A percentile compares a stretch with the other conserved stretches of the same genome.
These are phyloP conservation scores for Chelon labrosus DNA, from an alignment of 2,797 vertebrate genomes.

Conservation along the genomic window DNA sequence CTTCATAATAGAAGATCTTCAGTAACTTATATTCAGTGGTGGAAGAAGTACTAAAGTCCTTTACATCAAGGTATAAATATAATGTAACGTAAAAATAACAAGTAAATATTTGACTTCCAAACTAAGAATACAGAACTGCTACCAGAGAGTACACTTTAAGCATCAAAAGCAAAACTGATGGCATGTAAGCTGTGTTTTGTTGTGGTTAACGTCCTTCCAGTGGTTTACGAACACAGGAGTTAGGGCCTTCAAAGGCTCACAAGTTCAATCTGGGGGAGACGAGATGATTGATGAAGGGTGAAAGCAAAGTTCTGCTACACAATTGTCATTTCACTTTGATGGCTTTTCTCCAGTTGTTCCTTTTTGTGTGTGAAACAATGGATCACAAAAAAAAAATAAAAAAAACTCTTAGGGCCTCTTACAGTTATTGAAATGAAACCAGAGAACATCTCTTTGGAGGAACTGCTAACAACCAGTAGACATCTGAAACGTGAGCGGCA, in stretches of 20 bases:
- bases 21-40: background rate
- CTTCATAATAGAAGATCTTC: too few species aligned
- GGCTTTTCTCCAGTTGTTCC: background rate
- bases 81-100: too few species aligned
- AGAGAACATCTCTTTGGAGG: conserved; percentile 2
- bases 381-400: too few species aligned
- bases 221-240: background rate
- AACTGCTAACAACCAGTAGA: background rate
- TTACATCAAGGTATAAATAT: background rate
- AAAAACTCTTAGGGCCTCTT: background rate
- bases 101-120: too few species aligned
- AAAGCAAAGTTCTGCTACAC: background rate
- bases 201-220: conserved; percentile 1
- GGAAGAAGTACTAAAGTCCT: too few species aligned
- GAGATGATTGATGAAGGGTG: conserved; percentile 5
- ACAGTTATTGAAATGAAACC: conserved; percentile 4
- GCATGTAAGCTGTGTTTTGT: too few species aligned
- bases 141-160: background rate
- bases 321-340: background rate
- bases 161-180: too few species aligned
- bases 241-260: background rate
- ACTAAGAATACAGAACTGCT: background rate
- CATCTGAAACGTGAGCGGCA: conserved; percentile 15
- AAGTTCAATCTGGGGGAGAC: background rate
- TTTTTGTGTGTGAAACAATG: background rate